Evolutionary conservation across 2,797 vertebrate genomes (phyloP), one percentile per base, ranked within the genome.

Genomic region (Caiman crocodilus): DNA sequence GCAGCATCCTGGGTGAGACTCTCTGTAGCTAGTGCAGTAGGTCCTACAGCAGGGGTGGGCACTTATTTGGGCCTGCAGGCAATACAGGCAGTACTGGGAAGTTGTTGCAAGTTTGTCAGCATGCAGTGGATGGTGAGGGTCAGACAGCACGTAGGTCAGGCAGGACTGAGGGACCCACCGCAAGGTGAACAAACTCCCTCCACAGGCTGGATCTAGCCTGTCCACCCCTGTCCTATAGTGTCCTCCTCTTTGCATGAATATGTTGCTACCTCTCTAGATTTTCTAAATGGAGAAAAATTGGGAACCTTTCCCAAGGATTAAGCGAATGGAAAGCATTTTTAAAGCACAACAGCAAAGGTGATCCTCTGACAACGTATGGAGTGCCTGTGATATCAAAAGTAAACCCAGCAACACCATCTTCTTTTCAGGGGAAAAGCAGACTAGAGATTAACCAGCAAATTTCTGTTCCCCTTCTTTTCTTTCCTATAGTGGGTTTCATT

Each of bases 391-490:
- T 18, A 56, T 0, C 1, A 1, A 18, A 85, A 75, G 30, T 28
- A n/a, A 60, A 69, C 1, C 2, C 16, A 16, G 64, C 64, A 65
- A 65, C 69, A 42, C 18, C 74, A 18, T 26, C n/a, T 61, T 76
- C 26, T 80, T 78, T 83, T 76, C 59, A 18, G 50, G 50, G 7
- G 28, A n/a, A 56, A 42, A 30, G 15, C 26, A 81, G 42, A 28
- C 8, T 14, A 79, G 63, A 82, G 73, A 69, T 17, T 30, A 89
- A 63, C 3, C 75, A 30, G 50, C 55, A 25, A 23, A 32, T 6
- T 10, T 3, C 59, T 3, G 32, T 23, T 57, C 10, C 76, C 1
- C n/a, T n/a, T n/a, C 0, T 50, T 64, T 60, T 32, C 32, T 32
- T 6, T 14, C 30, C 75, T 25, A 2, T 6, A 18, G 21, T 30